A percentile compares a stretch with the other conserved stretches of the same genome.
These are phyloP conservation scores for Conus betulinus DNA, from an alignment of 1,140 invertebrate genomes.

Conservation along the genomic window DNA sequence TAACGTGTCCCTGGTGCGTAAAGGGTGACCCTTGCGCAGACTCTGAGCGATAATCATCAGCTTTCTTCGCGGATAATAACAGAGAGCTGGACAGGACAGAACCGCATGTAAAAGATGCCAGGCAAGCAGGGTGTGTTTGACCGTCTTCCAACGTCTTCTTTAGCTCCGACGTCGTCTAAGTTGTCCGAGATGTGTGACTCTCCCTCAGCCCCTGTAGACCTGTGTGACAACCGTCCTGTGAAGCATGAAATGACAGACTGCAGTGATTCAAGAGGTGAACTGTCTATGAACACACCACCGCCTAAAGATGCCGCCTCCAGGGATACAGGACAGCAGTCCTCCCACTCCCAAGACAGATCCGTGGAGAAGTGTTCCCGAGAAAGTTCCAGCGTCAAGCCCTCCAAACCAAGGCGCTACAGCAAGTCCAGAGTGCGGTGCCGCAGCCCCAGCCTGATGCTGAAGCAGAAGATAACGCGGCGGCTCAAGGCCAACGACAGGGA, in stretches of 20 bases:
- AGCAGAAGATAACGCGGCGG: conserved; percentile 85
- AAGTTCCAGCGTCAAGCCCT: not conserved
- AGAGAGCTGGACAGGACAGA: not conserved
- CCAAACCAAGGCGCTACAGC: conserved; percentile 57
- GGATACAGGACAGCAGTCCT: too few species aligned
- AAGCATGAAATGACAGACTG: not conserved
- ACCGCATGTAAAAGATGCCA: not conserved
- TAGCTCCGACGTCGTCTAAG: not conserved
- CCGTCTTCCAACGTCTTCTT: not conserved
- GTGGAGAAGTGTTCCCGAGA: not conserved
- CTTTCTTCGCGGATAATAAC: too few species aligned
- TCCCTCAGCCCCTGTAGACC: not conserved
- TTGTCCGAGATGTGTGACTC: not conserved
- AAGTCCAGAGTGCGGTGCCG: conserved; percentile 64
- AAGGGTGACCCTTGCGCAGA: too few species aligned
- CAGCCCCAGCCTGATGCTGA: conserved; percentile 64
- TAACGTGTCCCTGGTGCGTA: too few species aligned
- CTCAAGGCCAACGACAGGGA: conserved; percentile 98
- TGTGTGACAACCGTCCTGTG: not conserved
- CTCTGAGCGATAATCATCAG: too few species aligned
- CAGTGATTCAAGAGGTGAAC: not conserved
- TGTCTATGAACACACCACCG: not conserved
- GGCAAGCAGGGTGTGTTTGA: not conserved
- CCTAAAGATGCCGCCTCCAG: not conserved
- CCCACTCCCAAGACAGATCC: too few species aligned